A percentile compares a stretch with the other conserved stretches of the same genome.
phyloP scores from a whole-genome alignment of 2,113 vertebrate species.

The Anser cygnoides region DNA sequence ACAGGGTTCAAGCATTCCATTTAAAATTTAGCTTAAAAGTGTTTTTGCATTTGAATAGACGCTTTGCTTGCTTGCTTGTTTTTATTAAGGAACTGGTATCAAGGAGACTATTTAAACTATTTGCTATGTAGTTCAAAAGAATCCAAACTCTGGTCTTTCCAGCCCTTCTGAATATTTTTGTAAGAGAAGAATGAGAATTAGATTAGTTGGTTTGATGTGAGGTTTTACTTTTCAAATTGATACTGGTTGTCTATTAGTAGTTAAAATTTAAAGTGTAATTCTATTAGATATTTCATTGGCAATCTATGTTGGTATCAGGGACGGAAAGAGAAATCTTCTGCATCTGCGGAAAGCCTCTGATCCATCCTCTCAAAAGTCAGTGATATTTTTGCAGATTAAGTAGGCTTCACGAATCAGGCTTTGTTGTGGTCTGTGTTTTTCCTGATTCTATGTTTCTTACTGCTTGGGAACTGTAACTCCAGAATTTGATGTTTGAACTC shows the following conservation, averaged over 20 bases:
- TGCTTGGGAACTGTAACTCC: neutral
- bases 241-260: neutral
- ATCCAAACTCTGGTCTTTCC: neutral
- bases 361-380: neutral
- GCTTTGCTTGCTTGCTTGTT: neutral
- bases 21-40: neutral
- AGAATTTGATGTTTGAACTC: neutral
- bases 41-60: neutral
- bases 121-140: neutral
- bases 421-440: neutral
- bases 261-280: neutral
- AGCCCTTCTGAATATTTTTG: neutral
- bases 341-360: neutral
- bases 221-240: neutral
- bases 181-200: neutral
- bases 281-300: neutral
- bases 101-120: neutral
- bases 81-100: neutral
- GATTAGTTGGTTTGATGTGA: neutral
- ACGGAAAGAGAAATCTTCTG: neutral
- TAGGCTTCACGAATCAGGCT: neutral
- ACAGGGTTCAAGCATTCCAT: neutral
- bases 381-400: neutral
- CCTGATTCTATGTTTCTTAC: neutral
- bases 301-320: neutral